These are phyloP conservation scores for Scaptodrosophila latifasciaeformis DNA, from an alignment of 2,888 invertebrate species.

Conservation along the genomic window DNA sequence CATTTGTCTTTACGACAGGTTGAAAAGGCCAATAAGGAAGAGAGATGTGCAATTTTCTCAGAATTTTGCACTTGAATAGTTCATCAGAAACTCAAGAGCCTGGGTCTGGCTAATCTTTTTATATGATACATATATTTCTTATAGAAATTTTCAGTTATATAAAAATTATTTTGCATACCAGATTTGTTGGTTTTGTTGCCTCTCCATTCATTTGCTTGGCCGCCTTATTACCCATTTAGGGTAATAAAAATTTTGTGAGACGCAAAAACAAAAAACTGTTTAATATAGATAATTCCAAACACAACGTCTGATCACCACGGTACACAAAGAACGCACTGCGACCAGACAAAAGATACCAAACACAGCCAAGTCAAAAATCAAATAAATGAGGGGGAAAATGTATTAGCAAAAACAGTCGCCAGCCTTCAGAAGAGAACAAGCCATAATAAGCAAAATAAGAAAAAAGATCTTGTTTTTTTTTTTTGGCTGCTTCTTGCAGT, in stretches of 20 bases:
- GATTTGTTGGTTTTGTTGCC: conserved; percentile 24
- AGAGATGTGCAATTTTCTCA: too few relatives aligned
- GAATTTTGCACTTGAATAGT: too few relatives aligned
- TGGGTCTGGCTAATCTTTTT: too few relatives aligned
- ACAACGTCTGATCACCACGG: conserved; percentile 48
- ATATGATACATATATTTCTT: too few relatives aligned
- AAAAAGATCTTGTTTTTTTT: too few relatives aligned
- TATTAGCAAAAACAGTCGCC: too few relatives aligned
- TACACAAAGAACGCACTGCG: conserved; percentile 54
- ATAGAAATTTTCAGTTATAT: too few relatives aligned
- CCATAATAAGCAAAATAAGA: conserved; percentile 33
- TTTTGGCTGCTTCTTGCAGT: too few relatives aligned
- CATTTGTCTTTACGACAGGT: too few relatives aligned
- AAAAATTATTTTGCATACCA: conserved; percentile 40
- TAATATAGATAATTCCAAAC: conserved; percentile 21
- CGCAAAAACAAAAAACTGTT: conserved; percentile 5
- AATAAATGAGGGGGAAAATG: conserved; percentile 19
- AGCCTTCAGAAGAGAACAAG: conserved; percentile 10
- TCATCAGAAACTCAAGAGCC: too few relatives aligned
- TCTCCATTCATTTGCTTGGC: conserved; percentile 33
- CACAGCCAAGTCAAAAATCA: conserved; percentile 17
- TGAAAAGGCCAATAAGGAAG: too few relatives aligned
- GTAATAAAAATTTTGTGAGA: background rate
- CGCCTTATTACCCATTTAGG: conserved; percentile 49
- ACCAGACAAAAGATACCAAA: too few relatives aligned